Conservation (phyloP, 2,888 invertebrate genomes). For the Cheilosia pagana region DNA sequence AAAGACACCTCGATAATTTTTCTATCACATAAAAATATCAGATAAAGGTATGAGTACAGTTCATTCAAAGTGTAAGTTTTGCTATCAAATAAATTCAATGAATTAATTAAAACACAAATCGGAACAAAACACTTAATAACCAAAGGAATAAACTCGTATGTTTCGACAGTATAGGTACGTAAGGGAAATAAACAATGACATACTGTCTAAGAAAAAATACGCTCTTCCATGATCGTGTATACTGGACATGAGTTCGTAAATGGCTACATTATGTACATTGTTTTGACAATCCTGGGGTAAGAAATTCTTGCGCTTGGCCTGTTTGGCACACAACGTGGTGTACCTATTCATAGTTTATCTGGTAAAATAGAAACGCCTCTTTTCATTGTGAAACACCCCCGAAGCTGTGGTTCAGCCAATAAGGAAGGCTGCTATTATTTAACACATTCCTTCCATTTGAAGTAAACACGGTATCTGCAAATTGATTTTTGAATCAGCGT, state of each 20-base stretch:
- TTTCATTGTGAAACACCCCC: slow-evolving; percentile 30
- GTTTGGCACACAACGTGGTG: slow-evolving; percentile 2
- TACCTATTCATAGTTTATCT: slow-evolving; percentile 20
- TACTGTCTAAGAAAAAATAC: slow-evolving; percentile 52
- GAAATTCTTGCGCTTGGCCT: slow-evolving; percentile 40
- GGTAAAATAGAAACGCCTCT: slow-evolving; percentile 37
- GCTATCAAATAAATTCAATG: slow-evolving; percentile 57
- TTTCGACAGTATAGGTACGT: slow-evolving; percentile 55
- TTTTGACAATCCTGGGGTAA: slow-evolving; percentile 56
- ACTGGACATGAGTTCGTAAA: slow-evolving; percentile 52
- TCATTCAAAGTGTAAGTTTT: slow-evolving; percentile 34
- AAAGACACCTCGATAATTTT: no score
- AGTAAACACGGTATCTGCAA: slow-evolving; percentile 52
- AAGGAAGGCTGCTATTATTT: slow-evolving; percentile 36
- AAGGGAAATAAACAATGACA: slow-evolving; percentile 68
- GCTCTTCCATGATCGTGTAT: slow-evolving; percentile 42
- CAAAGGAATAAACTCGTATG: slow-evolving; percentile 48
- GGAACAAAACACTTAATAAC: slow-evolving; percentile 67
- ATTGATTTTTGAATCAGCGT: slow-evolving; percentile 38
- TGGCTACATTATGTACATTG: slow-evolving; percentile 61
- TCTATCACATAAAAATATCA: not conserved
- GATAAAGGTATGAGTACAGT: not conserved
- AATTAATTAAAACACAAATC: slow-evolving; percentile 69
- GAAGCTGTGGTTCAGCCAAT: slow-evolving; percentile 46
- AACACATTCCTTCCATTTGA: slow-evolving; percentile 48